phyloP scores from a whole-genome alignment of 2,888 invertebrate species.

The Cetonia aurata region DNA sequence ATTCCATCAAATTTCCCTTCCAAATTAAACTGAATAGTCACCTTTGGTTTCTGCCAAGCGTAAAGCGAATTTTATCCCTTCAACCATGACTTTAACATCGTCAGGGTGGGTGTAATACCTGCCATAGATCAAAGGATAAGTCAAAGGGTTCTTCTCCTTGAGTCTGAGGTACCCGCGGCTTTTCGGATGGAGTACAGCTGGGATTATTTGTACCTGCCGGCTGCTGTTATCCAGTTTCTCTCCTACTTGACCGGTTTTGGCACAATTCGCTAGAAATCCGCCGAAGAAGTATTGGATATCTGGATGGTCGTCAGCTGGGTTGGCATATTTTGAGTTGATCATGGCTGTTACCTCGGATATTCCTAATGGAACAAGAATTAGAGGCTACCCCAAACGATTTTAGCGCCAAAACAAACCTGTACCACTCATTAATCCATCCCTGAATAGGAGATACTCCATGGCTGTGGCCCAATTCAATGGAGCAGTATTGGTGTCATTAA shows the following conservation, averaged over 20 bases:
- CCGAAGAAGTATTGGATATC: slow-evolving; percentile 91
- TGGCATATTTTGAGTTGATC: slow-evolving; percentile 83
- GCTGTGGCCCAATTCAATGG: slow-evolving; percentile 93
- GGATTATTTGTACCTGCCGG: slow-evolving; percentile 80
- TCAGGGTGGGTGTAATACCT: slow-evolving; percentile 83
- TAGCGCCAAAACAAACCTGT: slow-evolving; percentile 71
- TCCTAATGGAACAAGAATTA: slow-evolving; percentile 66
- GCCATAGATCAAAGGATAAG: slow-evolving; percentile 86
- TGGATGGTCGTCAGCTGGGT: slow-evolving; percentile 81
- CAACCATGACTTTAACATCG: slow-evolving; percentile 84
- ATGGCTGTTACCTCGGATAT: slow-evolving; percentile 89
- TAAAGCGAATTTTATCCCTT: slow-evolving; percentile 86
- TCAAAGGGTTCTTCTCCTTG: slow-evolving; percentile 80
- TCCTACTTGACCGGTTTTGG: slow-evolving; percentile 88
- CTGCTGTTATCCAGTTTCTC: slow-evolving; percentile 79
- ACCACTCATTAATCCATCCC: slow-evolving; percentile 91
- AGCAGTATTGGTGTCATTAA: slow-evolving; percentile 87
- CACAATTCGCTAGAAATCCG: slow-evolving; percentile 87
- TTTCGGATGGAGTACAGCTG: slow-evolving; percentile 87
- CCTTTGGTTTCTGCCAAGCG: slow-evolving; percentile 78
- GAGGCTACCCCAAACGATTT: neutral
- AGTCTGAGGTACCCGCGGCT: slow-evolving; percentile 85
- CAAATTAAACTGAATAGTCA: slow-evolving; percentile 51
- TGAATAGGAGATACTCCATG: slow-evolving; percentile 89
- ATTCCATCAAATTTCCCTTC: neutral